Evolutionary conservation across 2,797 vertebrate genomes (phyloP), one percentile per base, ranked within the genome.

Genomic region (Aeoliscus strigatus): DNA sequence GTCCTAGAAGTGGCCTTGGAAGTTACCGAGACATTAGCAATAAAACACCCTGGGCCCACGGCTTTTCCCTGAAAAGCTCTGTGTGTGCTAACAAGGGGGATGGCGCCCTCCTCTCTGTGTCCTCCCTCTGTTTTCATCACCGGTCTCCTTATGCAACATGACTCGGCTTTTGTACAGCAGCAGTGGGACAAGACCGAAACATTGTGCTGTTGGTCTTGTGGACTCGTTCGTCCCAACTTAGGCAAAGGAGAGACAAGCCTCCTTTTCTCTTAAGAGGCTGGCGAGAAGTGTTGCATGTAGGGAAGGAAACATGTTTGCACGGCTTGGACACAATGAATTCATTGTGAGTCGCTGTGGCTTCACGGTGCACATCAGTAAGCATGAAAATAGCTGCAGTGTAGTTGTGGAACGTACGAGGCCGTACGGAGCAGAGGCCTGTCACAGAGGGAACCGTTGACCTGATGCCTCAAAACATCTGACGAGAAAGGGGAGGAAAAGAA

Each of bases 11-110:
- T 65, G 57, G 59, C 75, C 69, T 80, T 79, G 73, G 76, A 78
- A 84, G 67, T 70, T 64, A 74, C 49, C 63, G 74, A 84, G 70
- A 77, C 81, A 65, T 84, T 75, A 53, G 73, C 78, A 77, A 81
- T 86, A 86, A 86, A 89, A 77, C 84, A 83, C 48, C 36, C 66
- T 32, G 67, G 51, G 50, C 54, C 55, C 55, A 28, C 39, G 31
- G 73, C 49, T 72, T 80, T 66, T 54, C 59, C 54, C 46, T 62
- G 60, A 76, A 82, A 81, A 73, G 67, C 64, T 51, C 55, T 1
- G 39, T 35, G 60, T 50, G 47, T 17, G 14, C 58, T 70, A 76
- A 62, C 30, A 36, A 63, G 55, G 65, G 56, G 63, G 42, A 70
- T 25, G 75, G 77, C 66, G 77, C 74, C 72, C 60, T 52, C 55